These are phyloP conservation scores for Toxonevra muliebris DNA, from an alignment of 2,888 invertebrate species.

Conservation along the genomic window DNA sequence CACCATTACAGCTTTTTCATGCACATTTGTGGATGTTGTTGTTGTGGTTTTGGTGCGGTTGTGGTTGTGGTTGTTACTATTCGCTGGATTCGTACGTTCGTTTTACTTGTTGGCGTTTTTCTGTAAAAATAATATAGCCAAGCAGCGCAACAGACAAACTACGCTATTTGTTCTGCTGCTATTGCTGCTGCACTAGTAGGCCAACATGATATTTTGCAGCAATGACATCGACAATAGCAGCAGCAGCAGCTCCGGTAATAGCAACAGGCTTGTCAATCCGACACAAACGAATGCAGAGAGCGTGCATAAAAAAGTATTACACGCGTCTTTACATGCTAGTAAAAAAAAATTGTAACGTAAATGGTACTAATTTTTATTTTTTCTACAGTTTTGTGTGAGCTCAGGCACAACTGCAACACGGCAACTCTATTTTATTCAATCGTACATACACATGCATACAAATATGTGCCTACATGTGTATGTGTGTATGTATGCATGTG, in stretches of 20 bases:
- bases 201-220: not conserved
- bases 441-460: constrained; percentile 4
- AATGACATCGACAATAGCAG: not conserved
- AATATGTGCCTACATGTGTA: not conserved
- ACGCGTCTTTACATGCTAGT: not conserved
- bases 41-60: constrained; percentile 1
- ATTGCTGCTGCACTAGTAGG: not conserved
- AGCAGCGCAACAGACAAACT: too few relatives aligned
- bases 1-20: not conserved
- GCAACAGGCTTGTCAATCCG: not conserved
- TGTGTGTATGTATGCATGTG: constrained; percentile 10
- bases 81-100: constrained; percentile 14
- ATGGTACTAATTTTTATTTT: not conserved
- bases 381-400: too few relatives aligned
- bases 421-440: not conserved
- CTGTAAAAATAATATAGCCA: not conserved
- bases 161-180: not conserved
- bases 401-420: not conserved
- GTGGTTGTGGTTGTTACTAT: not conserved
- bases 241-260: constrained; percentile 7
- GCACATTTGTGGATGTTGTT: not conserved
- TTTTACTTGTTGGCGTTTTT: constrained; percentile 15
- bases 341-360: not conserved
- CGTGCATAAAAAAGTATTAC: not conserved
- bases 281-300: too few relatives aligned